phyloP scores from a whole-genome alignment of 53 echinoderm and acorn worm species.

The Temnopleurus reevesii region DNA sequence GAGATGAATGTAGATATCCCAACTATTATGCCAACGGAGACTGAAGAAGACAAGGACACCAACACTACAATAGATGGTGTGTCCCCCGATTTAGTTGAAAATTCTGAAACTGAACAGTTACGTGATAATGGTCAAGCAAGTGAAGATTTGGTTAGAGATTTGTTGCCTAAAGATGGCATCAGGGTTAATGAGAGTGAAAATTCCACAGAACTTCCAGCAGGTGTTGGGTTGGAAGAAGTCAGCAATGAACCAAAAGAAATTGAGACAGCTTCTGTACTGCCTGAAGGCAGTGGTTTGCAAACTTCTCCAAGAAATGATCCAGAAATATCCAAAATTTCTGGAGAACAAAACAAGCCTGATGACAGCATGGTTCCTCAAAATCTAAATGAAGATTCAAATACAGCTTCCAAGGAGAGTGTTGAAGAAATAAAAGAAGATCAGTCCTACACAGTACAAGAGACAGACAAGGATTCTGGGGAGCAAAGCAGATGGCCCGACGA shows the following conservation, averaged over 20 bases:
- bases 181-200: background rate
- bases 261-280: background rate
- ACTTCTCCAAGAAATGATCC: background rate
- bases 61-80: background rate
- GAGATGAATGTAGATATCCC: background rate
- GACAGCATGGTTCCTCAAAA: background rate
- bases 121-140: background rate
- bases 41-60: background rate
- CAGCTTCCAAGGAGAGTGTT: background rate
- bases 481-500: background rate
- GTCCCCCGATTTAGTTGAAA: background rate
- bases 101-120: background rate
- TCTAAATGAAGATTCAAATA: background rate
- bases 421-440: background rate
- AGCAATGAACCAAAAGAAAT: background rate
- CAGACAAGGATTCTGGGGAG: background rate
- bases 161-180: background rate
- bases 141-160: background rate
- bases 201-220: background rate
- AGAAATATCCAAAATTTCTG: background rate
- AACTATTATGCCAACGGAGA: background rate
- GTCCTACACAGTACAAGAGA: background rate
- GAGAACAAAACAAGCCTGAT: background rate
- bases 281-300: background rate
- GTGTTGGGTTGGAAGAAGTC: no score